Conservation (phyloP, 1,140 invertebrate species). For the Macrostomum lignano region DNA sequence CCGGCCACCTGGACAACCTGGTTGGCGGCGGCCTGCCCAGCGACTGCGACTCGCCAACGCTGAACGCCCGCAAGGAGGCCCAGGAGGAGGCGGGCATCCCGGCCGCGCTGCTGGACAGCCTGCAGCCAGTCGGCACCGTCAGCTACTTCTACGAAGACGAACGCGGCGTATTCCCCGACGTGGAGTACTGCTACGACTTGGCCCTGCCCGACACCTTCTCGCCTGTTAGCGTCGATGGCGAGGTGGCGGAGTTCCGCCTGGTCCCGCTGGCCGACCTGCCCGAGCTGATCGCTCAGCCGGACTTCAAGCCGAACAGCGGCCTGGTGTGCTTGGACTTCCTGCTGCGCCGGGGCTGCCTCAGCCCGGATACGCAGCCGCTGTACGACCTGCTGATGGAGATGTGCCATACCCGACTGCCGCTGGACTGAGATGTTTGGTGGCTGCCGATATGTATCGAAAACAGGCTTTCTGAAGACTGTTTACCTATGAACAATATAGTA, state of each 20-base stretch:
- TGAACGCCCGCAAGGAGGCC: constrained; percentile 62
- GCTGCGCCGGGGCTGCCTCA: constrained; percentile 56
- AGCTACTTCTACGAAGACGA: constrained; percentile 69
- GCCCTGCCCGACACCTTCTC: constrained; percentile 59
- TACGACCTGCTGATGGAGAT: too few species aligned
- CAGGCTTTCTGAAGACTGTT: too few species aligned
- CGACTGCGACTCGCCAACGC: constrained; percentile 51
- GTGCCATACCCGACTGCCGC: too few species aligned
- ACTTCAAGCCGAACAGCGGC: constrained; percentile 69
- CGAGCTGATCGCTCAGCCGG: constrained; percentile 43
- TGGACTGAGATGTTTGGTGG: too few species aligned
- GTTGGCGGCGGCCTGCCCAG: constrained; percentile 58
- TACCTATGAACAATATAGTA: too few species aligned
- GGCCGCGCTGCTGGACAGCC: constrained; percentile 13
- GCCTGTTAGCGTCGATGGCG: constrained; percentile 61
- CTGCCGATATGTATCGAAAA: too few species aligned
- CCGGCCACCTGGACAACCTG: constrained; percentile 75
- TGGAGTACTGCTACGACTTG: constrained; percentile 72
- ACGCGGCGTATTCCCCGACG: constrained; percentile 63
- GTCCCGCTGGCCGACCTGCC: constrained; percentile 31
- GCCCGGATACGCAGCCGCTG: too few species aligned
- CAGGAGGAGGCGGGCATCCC: constrained; percentile 53
- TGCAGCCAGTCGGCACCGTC: constrained; percentile 18
- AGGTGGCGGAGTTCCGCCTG: constrained; percentile 60
- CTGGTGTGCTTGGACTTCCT: constrained; percentile 65